Base-by-base conservation (phyloP, 1,140 invertebrate species). In the Micrasema minimum region DNA sequence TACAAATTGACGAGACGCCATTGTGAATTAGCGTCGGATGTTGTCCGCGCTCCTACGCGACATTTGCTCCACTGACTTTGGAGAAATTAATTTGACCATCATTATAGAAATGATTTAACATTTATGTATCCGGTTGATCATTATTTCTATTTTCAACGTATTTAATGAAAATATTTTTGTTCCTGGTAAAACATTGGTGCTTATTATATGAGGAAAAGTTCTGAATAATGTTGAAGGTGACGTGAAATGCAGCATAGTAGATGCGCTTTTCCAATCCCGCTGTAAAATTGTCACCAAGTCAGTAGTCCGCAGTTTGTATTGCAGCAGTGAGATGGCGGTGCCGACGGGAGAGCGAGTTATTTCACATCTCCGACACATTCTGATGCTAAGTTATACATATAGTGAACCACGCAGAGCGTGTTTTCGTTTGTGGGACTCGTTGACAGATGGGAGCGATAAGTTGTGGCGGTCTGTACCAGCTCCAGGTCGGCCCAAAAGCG, bases 1-100 rank as follows among this genome's bases (percentile, higher is more conserved):
- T n/a, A 51, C 64, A 66, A 66, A 53, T 59, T 69, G 66, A 59
- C 51, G 66, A 22, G 64, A n/a, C 41, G 55, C 66, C 43, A 46
- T 69, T 46, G 18, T 31, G 31, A 69, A 59, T 46, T 61, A 43
- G n/a, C 46, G 50, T 68, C 50, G 31, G 31, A 22, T 50, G 43
- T 62, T 23, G 18, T 55, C 59, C 38, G 18, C 59, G 20, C 59
- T 46, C 22, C 59, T 26, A 11, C 10, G 10, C 20, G 38, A 43
- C 20, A n/a, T 31, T 26, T 5, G 14, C 35, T 59, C 23, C 18
- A 18, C 22, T 20, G 26, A 14, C 35, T 38, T 31, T 18, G 5
- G 16, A 31, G 31, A 59, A 59, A 59, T 38, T 59, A 59, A 38
- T 59, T 59, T 20, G 4, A 55, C 26, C 18, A 20, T 51, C 43